Conservation (phyloP, 2,113 vertebrate species). For the Bagarius yarrelli region DNA sequence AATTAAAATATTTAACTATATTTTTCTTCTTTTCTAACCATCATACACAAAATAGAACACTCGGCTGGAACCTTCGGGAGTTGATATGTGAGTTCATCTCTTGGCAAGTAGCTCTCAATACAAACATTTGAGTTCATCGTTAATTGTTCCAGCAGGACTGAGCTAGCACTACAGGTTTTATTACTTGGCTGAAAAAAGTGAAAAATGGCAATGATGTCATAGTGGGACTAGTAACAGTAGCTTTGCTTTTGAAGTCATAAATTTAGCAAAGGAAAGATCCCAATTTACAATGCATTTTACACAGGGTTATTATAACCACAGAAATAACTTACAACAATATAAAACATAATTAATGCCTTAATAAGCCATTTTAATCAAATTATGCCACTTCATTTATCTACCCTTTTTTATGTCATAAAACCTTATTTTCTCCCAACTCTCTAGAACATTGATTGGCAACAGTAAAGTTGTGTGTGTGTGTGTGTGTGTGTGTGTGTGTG, state of each 20-base stretch:
- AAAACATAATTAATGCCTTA: slow-evolving; percentile 10
- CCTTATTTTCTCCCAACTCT: too few species aligned
- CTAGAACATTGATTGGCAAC: too few species aligned
- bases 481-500: not conserved
- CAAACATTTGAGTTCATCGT: slow-evolving; percentile 60
- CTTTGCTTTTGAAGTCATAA: slow-evolving; percentile 26
- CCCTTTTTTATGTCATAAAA: not conserved
- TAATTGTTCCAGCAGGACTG: slow-evolving; percentile 52
- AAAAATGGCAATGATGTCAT: slow-evolving; percentile 51
- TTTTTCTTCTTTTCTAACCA: not conserved
- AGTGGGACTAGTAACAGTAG: slow-evolving; percentile 40
- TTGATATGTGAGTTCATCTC: slow-evolving; percentile 57
- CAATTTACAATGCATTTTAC: slow-evolving; percentile 29
- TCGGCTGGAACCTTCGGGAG: slow-evolving; percentile 45
- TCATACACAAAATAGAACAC: slow-evolving; percentile 2
- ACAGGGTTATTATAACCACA: slow-evolving; percentile 9
- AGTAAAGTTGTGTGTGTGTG: too few species aligned
- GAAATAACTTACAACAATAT: slow-evolving; percentile 16
- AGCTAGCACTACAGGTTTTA: slow-evolving; percentile 62
- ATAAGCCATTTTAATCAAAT: not conserved
- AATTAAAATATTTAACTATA: not conserved
- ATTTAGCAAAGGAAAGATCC: slow-evolving; percentile 1
- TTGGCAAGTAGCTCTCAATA: slow-evolving; percentile 60
- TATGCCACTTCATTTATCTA: not conserved
- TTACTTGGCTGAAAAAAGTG: slow-evolving; percentile 53